phyloP scores from a whole-genome alignment of 2,797 vertebrate genomes.

The Anas georgica region DNA sequence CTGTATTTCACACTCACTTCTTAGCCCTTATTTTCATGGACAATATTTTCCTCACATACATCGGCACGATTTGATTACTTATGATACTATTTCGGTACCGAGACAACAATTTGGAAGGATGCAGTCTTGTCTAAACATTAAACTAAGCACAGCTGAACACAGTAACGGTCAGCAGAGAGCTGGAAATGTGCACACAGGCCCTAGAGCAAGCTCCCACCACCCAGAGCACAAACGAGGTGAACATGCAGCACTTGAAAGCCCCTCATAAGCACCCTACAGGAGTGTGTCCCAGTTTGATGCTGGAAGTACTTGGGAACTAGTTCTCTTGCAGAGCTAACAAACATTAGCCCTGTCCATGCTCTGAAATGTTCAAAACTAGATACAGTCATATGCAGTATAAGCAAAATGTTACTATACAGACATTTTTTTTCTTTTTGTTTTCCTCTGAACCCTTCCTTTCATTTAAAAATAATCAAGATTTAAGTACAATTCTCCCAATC shows the following conservation, averaged over 20 bases:
- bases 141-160: neutral
- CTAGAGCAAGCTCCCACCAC: neutral
- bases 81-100: neutral
- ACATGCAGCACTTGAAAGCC: accelerated
- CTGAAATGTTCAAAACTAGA: neutral
- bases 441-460: neutral
- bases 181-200: accelerated
- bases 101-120: neutral
- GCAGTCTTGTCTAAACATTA: neutral
- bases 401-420: neutral
- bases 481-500: neutral
- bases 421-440: neutral
- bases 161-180: neutral
- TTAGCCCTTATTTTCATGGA: neutral
- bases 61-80: neutral
- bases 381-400: neutral
- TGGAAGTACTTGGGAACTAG: neutral
- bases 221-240: neutral
- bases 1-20: neutral
- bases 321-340: neutral
- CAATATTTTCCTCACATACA: neutral
- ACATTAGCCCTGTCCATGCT: neutral
- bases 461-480: neutral
- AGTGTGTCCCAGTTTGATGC: accelerated
- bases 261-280: neutral